phyloP scores from a whole-genome alignment of 2,888 invertebrate species.

The Magallana nippona region DNA sequence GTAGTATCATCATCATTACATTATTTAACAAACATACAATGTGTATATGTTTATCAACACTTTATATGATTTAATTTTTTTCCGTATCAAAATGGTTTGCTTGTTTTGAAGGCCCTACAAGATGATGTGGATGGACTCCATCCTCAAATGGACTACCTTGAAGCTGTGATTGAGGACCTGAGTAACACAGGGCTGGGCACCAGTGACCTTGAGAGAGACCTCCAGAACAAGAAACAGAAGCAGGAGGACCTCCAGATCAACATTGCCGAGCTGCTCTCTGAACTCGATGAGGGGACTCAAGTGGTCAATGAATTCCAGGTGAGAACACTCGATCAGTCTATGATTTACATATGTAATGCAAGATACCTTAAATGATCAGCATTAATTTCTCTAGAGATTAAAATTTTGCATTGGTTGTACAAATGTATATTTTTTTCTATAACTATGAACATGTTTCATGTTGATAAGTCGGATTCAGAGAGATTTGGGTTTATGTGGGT shows the following conservation, averaged over 20 bases:
- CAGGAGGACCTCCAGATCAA: slow-evolving; percentile 86
- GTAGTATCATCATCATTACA: too few species aligned
- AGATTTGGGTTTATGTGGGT: too few species aligned
- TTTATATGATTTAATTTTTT: background rate
- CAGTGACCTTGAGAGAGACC: slow-evolving; percentile 87
- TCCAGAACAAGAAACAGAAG: slow-evolving; percentile 86
- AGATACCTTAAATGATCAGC: too few species aligned
- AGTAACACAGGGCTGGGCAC: slow-evolving; percentile 87
- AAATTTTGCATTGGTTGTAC: too few species aligned
- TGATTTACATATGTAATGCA: too few species aligned
- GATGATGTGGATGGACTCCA: slow-evolving; percentile 90
- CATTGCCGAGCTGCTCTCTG: slow-evolving; percentile 65
- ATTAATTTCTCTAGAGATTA: too few species aligned
- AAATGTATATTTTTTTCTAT: too few species aligned
- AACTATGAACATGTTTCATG: too few species aligned
- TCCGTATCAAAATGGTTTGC: background rate
- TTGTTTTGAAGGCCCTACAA: slow-evolving; percentile 62
- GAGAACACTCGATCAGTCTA: slow-evolving; percentile 16
- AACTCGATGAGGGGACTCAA: slow-evolving; percentile 82
- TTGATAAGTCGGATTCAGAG: too few species aligned
- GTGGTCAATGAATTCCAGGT: slow-evolving; percentile 85
- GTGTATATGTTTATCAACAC: too few species aligned
- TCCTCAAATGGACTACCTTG: slow-evolving; percentile 86
- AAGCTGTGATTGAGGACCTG: slow-evolving; percentile 88
- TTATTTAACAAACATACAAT: too few species aligned